Evolutionary conservation across 2,797 vertebrate genomes (phyloP).

Genomic region (Falco biarmicus): DNA sequence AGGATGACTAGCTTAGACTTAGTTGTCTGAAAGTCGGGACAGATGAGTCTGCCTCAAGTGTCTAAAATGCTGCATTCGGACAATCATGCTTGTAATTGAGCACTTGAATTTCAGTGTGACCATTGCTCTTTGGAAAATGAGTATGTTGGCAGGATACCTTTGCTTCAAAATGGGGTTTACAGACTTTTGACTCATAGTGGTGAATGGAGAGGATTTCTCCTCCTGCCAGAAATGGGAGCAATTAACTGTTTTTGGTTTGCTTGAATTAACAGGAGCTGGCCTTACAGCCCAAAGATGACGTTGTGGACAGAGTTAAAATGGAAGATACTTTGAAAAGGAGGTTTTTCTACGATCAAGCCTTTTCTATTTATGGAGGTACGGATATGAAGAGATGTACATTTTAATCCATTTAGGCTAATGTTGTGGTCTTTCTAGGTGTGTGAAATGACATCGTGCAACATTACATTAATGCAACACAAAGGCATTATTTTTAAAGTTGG

Average conservation of each 20-base stretch:
- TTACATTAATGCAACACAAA: neutral
- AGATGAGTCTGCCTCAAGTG: neutral
- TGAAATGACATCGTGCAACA: neutral
- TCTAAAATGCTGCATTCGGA: neutral
- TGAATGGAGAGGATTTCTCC: neutral
- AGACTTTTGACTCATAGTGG: neutral
- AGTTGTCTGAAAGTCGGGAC: neutral
- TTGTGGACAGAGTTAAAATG: conserved; percentile 95
- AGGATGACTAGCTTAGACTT: neutral
- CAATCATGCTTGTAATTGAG: neutral
- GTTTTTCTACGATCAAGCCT: conserved; percentile 99
- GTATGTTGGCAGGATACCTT: neutral
- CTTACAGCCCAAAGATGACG: conserved; percentile 95
- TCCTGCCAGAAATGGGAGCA: neutral
- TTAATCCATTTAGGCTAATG: neutral
- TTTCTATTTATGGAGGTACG: conserved; percentile 97
- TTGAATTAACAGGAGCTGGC: conserved; percentile 86
- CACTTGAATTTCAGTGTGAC: neutral
- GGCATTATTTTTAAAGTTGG: neutral
- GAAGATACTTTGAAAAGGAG: conserved; percentile 97
- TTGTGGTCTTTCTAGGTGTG: neutral
- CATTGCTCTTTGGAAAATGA: neutral
- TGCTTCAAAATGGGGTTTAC: neutral
- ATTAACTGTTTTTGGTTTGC: neutral
- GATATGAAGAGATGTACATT: neutral